A percentile compares a stretch with the other conserved stretches of the same genome.
phyloP scores from a whole-genome alignment of 2,888 invertebrate species.

The Halocaridina rubra region DNA sequence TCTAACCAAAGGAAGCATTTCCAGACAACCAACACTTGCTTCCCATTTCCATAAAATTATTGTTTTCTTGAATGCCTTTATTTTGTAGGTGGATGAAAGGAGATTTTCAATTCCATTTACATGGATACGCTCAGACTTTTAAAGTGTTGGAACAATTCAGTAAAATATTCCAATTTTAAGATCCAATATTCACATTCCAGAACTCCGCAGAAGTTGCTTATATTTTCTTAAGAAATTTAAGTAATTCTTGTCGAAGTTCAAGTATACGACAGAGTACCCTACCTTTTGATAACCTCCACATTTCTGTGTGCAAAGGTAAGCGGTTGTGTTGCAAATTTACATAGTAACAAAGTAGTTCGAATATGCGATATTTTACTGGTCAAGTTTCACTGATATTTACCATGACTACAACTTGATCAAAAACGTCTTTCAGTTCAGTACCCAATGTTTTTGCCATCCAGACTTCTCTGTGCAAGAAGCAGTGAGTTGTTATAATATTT shows the following conservation, averaged over 20 bases:
- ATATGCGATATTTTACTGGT: neutral
- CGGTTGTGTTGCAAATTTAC: too few species aligned
- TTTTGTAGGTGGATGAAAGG: neutral
- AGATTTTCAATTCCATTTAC: too few species aligned
- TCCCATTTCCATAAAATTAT: neutral
- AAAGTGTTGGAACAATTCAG: too few species aligned
- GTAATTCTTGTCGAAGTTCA: neutral
- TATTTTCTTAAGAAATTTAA: too few species aligned
- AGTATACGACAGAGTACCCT: neutral
- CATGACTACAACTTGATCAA: neutral
- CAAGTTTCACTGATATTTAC: neutral
- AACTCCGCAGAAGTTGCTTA: too few species aligned
- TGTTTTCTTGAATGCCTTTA: neutral
- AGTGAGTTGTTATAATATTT: neutral
- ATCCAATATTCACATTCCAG: too few species aligned
- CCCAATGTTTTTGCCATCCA: neutral
- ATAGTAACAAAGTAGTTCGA: too few species aligned
- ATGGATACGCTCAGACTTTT: too few species aligned
- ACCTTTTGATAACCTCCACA: neutral
- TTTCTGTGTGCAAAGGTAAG: neutral
- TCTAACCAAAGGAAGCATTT: neutral
- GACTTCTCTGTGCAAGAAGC: neutral
- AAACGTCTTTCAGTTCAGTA: neutral
- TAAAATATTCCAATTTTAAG: too few species aligned
- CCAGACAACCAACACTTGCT: neutral